Evolutionary conservation across 2,797 vertebrate genomes (phyloP).

Genomic region (Sylvia borin): DNA sequence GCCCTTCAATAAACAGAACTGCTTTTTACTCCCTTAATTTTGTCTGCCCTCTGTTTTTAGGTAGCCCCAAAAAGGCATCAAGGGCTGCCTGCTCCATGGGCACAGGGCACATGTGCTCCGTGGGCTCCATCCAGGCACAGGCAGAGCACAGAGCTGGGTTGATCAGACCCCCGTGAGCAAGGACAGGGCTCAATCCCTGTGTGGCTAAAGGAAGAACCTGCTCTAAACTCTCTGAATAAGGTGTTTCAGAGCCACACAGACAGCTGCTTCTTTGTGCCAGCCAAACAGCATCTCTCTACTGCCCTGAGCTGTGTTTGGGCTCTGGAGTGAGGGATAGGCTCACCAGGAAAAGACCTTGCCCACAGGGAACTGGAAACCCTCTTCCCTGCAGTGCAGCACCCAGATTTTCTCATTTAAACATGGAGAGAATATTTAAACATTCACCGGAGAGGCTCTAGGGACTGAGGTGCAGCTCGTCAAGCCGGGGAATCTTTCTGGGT

Average conservation of each 20-base stretch:
- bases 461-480: background rate
- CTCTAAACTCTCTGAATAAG: background rate
- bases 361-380: background rate
- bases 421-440: background rate
- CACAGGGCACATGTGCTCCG: rapidly evolving
- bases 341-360: rapidly evolving
- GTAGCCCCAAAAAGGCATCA: background rate
- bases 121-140: background rate
- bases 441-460: background rate
- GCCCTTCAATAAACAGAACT: background rate
- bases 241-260: background rate
- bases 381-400: background rate
- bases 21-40: background rate
- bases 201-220: background rate
- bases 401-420: background rate
- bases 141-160: rapidly evolving
- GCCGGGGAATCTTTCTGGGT: background rate
- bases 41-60: background rate
- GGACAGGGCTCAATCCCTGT: rapidly evolving
- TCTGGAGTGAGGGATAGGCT: background rate
- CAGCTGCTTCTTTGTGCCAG: background rate
- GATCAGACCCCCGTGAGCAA: rapidly evolving
- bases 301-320: background rate
- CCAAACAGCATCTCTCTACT: background rate
- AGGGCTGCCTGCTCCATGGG: background rate